Base-by-base conservation (phyloP, 2,113 vertebrate genomes). In the Plestiodon gilberti region DNA sequence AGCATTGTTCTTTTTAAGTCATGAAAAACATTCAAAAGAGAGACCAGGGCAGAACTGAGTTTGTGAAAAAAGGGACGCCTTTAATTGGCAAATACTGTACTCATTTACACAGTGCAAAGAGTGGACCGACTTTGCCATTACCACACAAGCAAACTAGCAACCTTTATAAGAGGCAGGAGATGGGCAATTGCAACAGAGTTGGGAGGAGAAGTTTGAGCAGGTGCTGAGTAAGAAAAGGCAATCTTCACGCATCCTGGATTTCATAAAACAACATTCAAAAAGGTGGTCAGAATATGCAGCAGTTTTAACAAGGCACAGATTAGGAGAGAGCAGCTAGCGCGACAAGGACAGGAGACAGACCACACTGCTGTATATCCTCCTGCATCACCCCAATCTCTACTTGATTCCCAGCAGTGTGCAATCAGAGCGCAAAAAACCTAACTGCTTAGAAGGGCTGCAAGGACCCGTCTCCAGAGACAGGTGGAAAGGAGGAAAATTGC, bases 111-210 rank as follows among this genome's bases (percentile, higher is more conserved):
- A 95, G 93, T 91, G 93, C 92, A 92, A 95, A 93, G 85, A 92
- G 79, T 91, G 91, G 86, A n/a, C n/a, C n/a, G n/a, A 91, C 90
- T 91, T 90, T 93, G 92, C 93, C 91, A 91, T 91, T 93, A 92
- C 93, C 92, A 91, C 94, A 73, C 38, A 93, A 89, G 80, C 89
- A 93, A 89, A 89, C 6, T 75, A 90, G 87, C 8, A 85, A 80
- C 65, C 69, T 52, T 88, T 89, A n/a, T 91, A 74, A 89, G 83
- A 87, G 93, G 85, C 9, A 91, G 90, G 62, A 67, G 0, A 33
- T 8, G 83, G 43, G 55, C 70, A 13, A 43, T 64, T 73, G 87
- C 3, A 0, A 89, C 13, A 83, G 1, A 84, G 89, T 85, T 48
- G 25, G 28, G 55, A 89, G 82, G 84, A 89, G 52, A 77, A 85